These are phyloP conservation scores for Notolepis coatsorum DNA, from an alignment of 2,797 vertebrate species.

Conservation along the genomic window DNA sequence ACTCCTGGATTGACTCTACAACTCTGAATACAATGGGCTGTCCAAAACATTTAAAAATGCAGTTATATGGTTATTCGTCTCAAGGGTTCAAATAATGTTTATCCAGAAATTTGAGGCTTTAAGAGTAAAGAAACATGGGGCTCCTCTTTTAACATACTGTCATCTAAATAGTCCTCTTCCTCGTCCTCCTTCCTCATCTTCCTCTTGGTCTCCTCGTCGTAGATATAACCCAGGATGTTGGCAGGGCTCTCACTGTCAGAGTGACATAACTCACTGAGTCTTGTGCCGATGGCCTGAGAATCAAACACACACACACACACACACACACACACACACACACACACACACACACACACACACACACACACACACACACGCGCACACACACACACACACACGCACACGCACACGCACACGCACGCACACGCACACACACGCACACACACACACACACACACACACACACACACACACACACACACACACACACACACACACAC, in stretches of 20 bases:
- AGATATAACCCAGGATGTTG: conserved; percentile 96
- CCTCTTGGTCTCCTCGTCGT: conserved; percentile 96
- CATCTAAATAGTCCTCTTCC: conserved; percentile 98
- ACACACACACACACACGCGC: conserved; percentile 1
- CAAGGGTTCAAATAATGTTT: no score
- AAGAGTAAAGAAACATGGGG: neutral
- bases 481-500: no score
- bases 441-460: conserved; percentile 1
- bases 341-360: neutral
- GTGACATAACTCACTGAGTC: conserved; percentile 95
- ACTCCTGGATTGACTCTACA: no score
- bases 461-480: conserved; percentile 3
- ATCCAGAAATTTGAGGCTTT: neutral
- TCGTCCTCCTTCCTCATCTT: conserved; percentile 97
- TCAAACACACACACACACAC: conserved; percentile 6
- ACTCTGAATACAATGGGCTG: no score
- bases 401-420: neutral
- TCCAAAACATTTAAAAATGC: no score
- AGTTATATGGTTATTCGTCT: no score
- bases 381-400: conserved; percentile 3
- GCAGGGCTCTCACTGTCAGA: conserved; percentile 96
- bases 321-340: neutral
- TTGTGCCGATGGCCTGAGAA: conserved; percentile 92
- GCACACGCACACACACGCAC: conserved; percentile 7
- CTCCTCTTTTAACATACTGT: conserved; percentile 87